Base-by-base conservation (phyloP, 92 coral and sea anemone species). In the Pocillopora meandrina region DNA sequence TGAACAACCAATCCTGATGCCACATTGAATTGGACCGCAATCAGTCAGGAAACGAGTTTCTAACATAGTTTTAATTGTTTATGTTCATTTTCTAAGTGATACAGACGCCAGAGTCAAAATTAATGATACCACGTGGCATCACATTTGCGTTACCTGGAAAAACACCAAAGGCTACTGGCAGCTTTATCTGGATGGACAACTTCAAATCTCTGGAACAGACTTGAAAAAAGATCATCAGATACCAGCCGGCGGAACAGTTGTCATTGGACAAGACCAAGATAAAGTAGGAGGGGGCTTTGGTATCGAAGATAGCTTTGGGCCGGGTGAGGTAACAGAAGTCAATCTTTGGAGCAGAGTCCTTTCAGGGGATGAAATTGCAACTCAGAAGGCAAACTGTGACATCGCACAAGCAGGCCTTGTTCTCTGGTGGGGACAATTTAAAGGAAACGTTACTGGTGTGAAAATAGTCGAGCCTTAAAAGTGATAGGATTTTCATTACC, bases 191-290 rank as follows among this genome's bases (percentile, higher is more conserved):
- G 76, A 80, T 68, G 84, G 76, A 3, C 63, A 56, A 47, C 74
- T 68, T 55, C 4, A 2, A 14, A 16, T 2, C 42, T 10, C 7
- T 12, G 76, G 76, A n/a, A 16, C 19, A 7, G 84, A 26, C 16
- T 2, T 59, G 47, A 80, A 0, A 56, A 21, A 14, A 16, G 35
- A 55, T 56, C 55, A 68, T 33, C 16, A 1, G 47, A 67, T 80
- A 19, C 47, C 9, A 52, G 19, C 19, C 10, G 84, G 84, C 7
- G 84, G 84, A 18, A 57, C 75, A 33, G 74, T 56, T 55, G 76
- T 80, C n/a, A 31, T 80, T 5, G 84, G 84, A 11, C 84, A 80
- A 68, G 84, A 80, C 16, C 84, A 80, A 33, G 84, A 80, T 57
- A 68, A 9, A 0, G 34, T 75, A 9, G 65, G 79, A 58, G 79